Base-by-base conservation (phyloP, 2,113 vertebrate species). In the Malurus melanocephalus region DNA sequence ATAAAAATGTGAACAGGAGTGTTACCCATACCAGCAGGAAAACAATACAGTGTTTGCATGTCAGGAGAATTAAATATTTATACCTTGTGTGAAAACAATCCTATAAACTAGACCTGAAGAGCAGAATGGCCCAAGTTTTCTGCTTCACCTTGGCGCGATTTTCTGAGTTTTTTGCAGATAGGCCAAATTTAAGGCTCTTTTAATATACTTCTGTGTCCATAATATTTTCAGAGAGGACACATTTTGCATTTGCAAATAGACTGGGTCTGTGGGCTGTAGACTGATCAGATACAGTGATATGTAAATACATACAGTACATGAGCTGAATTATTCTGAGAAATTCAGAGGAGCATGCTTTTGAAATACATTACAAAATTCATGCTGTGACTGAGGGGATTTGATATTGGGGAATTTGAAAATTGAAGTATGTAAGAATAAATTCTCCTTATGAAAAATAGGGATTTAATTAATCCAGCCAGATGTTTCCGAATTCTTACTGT, bases 31-130 rank as follows among this genome's bases (percentile, higher is more conserved):
- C 1, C 1, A 46, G 22, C 11, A 48, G 77, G 27, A 88, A 93
- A 94, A 69, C 32, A 65, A 40, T 51, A 16, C 48, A 48, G 28
- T 43, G 20, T 48, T 80, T 71, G 59, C 28, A 2, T 79, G 32
- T 83, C 59, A 38, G 33, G 51, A 62, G 19, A 87, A 87, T 77
- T 48, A 87, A 87, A 77, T 72, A 86, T 88, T 90, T 84, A 55
- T 46, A 20, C 32, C 28, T 92, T 64, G 75, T 69, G 24, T 79
- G 62, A 24, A 64, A 94, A 21, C n/a, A 76, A 22, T 21, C 40
- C 48, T 74, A 9, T 52, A 69, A 79, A 22, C 8, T 52, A 51
- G 46, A 80, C 33, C 27, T 64, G 30, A 72, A 76, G 52, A 56
- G 65, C 49, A 48, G n/a, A 78, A 51, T 35, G 13, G 19, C 56